Conservation (phyloP, 2,888 invertebrate species). For the Mythimna impura region DNA sequence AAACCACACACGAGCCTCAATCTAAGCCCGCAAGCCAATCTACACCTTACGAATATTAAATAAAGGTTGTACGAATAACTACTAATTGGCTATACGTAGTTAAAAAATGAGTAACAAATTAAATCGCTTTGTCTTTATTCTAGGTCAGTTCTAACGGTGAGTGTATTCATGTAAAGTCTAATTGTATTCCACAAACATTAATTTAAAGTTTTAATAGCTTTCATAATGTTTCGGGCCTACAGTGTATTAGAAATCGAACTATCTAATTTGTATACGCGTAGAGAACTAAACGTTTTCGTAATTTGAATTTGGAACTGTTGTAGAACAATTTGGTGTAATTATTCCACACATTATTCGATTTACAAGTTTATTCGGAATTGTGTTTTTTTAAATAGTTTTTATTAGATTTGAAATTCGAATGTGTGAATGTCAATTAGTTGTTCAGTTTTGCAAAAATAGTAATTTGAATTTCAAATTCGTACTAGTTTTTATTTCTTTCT, state of each 20-base stretch:
- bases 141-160: constrained; percentile 61
- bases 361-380: constrained; percentile 5
- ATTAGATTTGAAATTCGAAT: neutral
- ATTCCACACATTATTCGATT: constrained; percentile 18
- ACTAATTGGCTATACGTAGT: constrained; percentile 46
- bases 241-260: constrained; percentile 52
- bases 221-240: constrained; percentile 49
- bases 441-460: neutral
- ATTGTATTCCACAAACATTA: constrained; percentile 54
- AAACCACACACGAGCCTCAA: constrained; percentile 18
- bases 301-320: constrained; percentile 51
- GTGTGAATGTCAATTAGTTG: neutral
- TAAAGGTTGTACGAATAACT: constrained; percentile 45
- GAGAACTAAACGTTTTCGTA: constrained; percentile 46
- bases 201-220: constrained; percentile 58
- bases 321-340: constrained; percentile 36
- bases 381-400: neutral
- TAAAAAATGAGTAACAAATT: constrained; percentile 43
- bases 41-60: constrained; percentile 49
- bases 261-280: constrained; percentile 44
- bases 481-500: neutral
- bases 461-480: neutral
- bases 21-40: constrained; percentile 23
- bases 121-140: constrained; percentile 60
- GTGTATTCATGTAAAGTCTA: constrained; percentile 53